Evolutionary conservation across 2,888 invertebrate species (phyloP), one percentile per base, ranked within the genome.

Genomic region (Agriopis aurantiaria): DNA sequence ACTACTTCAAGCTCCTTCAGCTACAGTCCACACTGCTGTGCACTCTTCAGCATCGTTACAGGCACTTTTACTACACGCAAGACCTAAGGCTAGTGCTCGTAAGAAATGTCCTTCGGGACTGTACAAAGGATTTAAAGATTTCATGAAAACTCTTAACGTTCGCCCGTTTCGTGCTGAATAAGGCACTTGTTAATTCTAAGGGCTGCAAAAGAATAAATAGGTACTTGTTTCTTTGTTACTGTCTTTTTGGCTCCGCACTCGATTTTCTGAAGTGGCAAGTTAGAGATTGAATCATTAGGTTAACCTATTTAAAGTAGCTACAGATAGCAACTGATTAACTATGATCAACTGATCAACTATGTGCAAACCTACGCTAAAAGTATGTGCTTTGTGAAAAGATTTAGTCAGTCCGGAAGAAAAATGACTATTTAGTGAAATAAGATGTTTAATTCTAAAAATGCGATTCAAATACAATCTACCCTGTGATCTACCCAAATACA

Each of bases 41-140:
- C 17, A 2, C 3, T 6, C 52, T n/a, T 43, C 14, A 41, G 56
- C 4, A n/a, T 56, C 46, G 23, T 46, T 46, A 58, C 58, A 23
- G 41, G 45, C 48, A 33, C 45, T 52, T 60, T 49, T 40, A 41
- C 43, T 17, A 43, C 23, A 51, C 53, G 43, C 23, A 33, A 63
- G 17, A 12, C 12, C 51, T 64, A 48, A 59, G 53, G 45, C 53
- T 70, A 69, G 62, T 49, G 52, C 66, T 70, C 43, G 43, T 46
- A 45, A 56, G 66, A 59, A 65, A 48, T 17, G 43, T 45, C 61
- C 57, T 14, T 62, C 17, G 53, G n/a, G 14, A 11, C 14, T 11
- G 14, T 41, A 65, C 68, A 65, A 71, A 68, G 58, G 61, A 23
- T 60, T 65, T 40, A 12, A 62, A 71, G 61, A 65, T 65, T 58